Conservation (phyloP, 1,140 invertebrate species). For the Trichoplusia ni region DNA sequence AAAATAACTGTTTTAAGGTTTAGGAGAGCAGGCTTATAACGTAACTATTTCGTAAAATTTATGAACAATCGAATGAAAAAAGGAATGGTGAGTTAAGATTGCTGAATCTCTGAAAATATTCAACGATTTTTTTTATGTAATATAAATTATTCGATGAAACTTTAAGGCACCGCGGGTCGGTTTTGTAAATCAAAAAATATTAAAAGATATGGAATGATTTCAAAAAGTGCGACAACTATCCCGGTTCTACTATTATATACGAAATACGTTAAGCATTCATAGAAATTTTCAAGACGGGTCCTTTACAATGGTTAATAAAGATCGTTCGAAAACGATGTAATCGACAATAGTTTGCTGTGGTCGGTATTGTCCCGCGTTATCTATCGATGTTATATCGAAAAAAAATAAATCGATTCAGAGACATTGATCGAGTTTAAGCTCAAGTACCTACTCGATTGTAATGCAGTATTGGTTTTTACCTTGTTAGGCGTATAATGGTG, state of each 20-base stretch:
- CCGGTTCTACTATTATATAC: slow-evolving; percentile 25
- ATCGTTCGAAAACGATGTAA: slow-evolving; percentile 57
- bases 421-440: slow-evolving; percentile 23
- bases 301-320: slow-evolving; percentile 57
- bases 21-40: too few relatives aligned
- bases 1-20: too few relatives aligned
- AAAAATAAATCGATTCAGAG: slow-evolving; percentile 44
- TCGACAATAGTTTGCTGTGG: slow-evolving; percentile 60
- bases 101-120: too few relatives aligned
- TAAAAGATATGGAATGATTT: too few relatives aligned
- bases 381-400: slow-evolving; percentile 49
- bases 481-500: slow-evolving; percentile 16
- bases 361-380: slow-evolving; percentile 48
- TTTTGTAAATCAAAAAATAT: too few relatives aligned
- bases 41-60: too few relatives aligned
- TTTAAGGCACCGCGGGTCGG: too few relatives aligned
- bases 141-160: too few relatives aligned
- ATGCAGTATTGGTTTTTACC: slow-evolving; percentile 24
- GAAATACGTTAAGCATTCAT: slow-evolving; percentile 48
- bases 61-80: too few relatives aligned
- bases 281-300: slow-evolving; percentile 46
- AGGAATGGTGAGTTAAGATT: too few relatives aligned
- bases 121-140: too few relatives aligned
- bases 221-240: slow-evolving; percentile 3
- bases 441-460: slow-evolving; percentile 18